These are phyloP conservation scores for Dicerorhinus sumatrensis DNA, from an alignment of 2,113 vertebrate species.

Conservation along the genomic window DNA sequence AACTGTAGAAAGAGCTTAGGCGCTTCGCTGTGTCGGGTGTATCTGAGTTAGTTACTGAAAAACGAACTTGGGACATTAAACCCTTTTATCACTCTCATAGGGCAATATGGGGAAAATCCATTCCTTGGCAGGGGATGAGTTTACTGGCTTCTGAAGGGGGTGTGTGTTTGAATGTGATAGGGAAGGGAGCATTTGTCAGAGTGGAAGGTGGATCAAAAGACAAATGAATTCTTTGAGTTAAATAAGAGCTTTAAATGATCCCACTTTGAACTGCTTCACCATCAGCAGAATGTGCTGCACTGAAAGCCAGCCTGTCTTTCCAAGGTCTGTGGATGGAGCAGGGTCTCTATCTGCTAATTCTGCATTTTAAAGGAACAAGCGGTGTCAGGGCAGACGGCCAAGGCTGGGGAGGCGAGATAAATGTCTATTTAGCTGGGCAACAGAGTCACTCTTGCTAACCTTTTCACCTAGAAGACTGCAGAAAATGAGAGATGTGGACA, in stretches of 20 bases:
- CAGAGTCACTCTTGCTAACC: slow-evolving; percentile 15
- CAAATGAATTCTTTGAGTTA: slow-evolving; percentile 87
- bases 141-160: slow-evolving; percentile 85
- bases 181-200: slow-evolving; percentile 84
- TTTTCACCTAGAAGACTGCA: neutral
- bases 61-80: slow-evolving; percentile 84
- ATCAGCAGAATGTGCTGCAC: neutral
- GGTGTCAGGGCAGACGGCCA: neutral
- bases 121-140: slow-evolving; percentile 86
- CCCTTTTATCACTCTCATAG: slow-evolving; percentile 84
- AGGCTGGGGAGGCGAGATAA: slow-evolving; percentile 69
- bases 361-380: slow-evolving; percentile 30
- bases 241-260: slow-evolving; percentile 82
- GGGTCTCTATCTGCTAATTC: neutral
- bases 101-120: slow-evolving; percentile 74
- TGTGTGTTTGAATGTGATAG: slow-evolving; percentile 88
- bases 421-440: neutral
- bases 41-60: slow-evolving; percentile 83
- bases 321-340: neutral
- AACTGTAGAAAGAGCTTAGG: slow-evolving; percentile 79
- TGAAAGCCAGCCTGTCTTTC: slow-evolving; percentile 21
- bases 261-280: slow-evolving; percentile 65
- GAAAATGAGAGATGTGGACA: neutral
- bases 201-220: slow-evolving; percentile 85
- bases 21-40: slow-evolving; percentile 72